phyloP scores from a whole-genome alignment of 2,113 vertebrate species.

The Gymnocephalus cernua region DNA sequence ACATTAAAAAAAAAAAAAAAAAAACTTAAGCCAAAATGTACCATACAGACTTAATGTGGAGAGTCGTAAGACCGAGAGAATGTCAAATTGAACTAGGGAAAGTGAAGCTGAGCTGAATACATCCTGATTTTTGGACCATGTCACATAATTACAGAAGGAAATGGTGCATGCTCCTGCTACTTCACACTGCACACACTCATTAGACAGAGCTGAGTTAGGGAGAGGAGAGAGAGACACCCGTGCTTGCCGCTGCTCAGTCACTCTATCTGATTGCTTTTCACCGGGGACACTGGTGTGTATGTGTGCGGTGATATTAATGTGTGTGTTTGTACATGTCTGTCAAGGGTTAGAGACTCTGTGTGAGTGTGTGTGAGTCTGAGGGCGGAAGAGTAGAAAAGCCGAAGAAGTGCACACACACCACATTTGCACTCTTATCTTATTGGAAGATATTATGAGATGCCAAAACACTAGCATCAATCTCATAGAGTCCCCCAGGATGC shows the following conservation, averaged over 20 bases:
- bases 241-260: conserved; percentile 62
- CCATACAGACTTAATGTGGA: conserved; percentile 30
- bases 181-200: conserved; percentile 77
- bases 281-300: conserved; percentile 52
- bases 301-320: conserved; percentile 45
- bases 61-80: conserved; percentile 19
- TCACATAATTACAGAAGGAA: conserved; percentile 78
- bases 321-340: conserved; percentile 47
- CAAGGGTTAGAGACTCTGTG: conserved; percentile 36
- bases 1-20: neutral
- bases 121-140: conserved; percentile 74
- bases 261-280: conserved; percentile 76
- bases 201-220: conserved; percentile 65
- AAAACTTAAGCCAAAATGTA: conserved; percentile 18
- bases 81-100: conserved; percentile 50
- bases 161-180: conserved; percentile 68
- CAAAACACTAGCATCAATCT: conserved; percentile 77
- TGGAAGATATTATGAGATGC: conserved; percentile 73
- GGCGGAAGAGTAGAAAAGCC: conserved; percentile 35
- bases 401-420: conserved; percentile 68
- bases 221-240: conserved; percentile 51
- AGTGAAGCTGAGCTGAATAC: conserved; percentile 60
- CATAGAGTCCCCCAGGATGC: conserved; percentile 59
- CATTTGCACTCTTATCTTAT: conserved; percentile 72
- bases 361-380: conserved; percentile 10